Conservation (phyloP, 1,140 invertebrate species). For the Penaeus japonicus region DNA sequence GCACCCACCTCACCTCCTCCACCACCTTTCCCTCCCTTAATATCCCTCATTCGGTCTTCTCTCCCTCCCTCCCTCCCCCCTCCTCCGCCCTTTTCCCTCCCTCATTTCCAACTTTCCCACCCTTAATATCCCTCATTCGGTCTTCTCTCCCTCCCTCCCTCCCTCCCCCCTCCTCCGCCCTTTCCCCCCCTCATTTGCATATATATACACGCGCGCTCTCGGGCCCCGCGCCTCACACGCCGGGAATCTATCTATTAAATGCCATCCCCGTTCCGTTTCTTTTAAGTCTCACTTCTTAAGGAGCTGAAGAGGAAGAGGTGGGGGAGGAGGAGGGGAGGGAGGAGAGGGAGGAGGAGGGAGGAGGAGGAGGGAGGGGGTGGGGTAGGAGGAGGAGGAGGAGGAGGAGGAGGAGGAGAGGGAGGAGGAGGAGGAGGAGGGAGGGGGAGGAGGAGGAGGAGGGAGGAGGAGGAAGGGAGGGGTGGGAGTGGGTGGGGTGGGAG, state of each 20-base stretch:
- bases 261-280: too few relatives aligned
- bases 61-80: neutral
- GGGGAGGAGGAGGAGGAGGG: neutral
- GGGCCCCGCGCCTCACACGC: too few relatives aligned
- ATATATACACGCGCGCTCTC: too few relatives aligned
- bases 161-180: neutral
- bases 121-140: neutral
- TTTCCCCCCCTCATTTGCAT: too few relatives aligned
- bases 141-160: neutral
- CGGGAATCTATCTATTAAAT: too few relatives aligned
- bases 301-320: neutral
- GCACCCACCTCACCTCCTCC: neutral
- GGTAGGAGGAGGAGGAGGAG: neutral
- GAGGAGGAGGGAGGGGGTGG: neutral
- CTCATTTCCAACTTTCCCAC: neutral
- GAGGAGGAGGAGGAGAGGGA: neutral
- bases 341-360: neutral
- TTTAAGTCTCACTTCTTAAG: too few relatives aligned
- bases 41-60: neutral
- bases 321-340: neutral
- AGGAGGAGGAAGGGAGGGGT: neutral
- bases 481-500: too few relatives aligned
- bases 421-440: too few relatives aligned
- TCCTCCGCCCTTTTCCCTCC: too few relatives aligned
- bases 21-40: neutral